These are phyloP conservation scores for Dipus sagitta DNA, from an alignment of 2,797 vertebrate species.

Conservation along the genomic window DNA sequence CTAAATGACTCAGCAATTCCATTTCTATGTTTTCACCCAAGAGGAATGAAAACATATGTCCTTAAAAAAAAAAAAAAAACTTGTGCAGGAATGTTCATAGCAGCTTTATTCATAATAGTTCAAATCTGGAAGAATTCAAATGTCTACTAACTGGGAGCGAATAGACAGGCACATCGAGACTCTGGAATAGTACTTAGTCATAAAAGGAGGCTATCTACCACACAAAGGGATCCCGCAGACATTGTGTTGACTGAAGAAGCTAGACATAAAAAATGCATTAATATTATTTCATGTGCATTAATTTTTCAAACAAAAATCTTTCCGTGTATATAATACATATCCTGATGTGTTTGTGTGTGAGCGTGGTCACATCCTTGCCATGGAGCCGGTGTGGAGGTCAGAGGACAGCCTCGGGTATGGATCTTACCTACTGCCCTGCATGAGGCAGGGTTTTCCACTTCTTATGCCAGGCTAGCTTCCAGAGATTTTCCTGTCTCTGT, in stretches of 20 bases:
- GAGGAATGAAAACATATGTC: constrained; percentile 47
- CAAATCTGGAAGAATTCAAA: constrained; percentile 31
- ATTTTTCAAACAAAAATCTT: no score
- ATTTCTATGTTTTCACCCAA: neutral
- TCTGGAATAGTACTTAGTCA: constrained; percentile 46
- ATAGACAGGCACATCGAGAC: neutral
- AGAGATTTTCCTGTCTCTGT: no score
- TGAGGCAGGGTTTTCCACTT: no score
- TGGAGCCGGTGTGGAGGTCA: no score
- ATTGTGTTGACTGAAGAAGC: neutral
- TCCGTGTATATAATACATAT: no score
- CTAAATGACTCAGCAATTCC: constrained; percentile 63
- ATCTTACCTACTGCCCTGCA: no score
- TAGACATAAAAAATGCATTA: neutral
- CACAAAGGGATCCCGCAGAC: neutral
- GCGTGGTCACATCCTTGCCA: no score
- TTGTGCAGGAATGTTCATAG: constrained; percentile 19
- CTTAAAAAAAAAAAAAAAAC: constrained; percentile 55
- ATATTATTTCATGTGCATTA: neutral
- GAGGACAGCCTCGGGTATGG: no score
- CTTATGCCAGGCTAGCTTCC: no score
- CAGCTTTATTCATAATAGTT: constrained; percentile 3
- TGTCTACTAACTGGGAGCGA: neutral
- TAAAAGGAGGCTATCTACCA: neutral
- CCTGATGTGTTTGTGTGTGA: no score